Conservation (phyloP, 2,797 vertebrate genomes). For the Lates japonicus region DNA sequence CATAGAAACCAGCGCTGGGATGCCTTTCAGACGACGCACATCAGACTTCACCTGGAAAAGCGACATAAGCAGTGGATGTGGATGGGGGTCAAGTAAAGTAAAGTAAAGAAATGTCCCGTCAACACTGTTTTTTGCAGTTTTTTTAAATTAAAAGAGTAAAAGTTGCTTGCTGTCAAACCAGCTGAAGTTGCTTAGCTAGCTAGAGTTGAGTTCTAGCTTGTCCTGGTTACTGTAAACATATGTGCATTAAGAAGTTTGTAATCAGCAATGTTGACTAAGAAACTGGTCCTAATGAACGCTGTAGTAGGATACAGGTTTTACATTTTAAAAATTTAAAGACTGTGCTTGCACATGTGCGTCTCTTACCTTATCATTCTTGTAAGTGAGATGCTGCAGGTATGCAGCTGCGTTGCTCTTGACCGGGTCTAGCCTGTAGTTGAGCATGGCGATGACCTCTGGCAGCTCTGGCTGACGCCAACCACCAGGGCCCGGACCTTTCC, state of each 20-base stretch:
- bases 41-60: conserved; percentile 85
- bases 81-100: background rate
- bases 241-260: too few species aligned
- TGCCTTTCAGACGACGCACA: conserved; percentile 91
- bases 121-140: too few species aligned
- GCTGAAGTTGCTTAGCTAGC: too few species aligned
- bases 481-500: conserved; percentile 85
- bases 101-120: background rate
- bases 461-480: conserved; percentile 96
- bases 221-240: too few species aligned
- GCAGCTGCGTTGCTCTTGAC: conserved; percentile 97
- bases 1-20: conserved; percentile 93
- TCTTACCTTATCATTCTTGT: conserved; percentile 95
- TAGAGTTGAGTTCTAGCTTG: too few species aligned
- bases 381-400: conserved; percentile 96
- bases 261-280: too few species aligned
- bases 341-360: background rate
- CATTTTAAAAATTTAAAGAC: background rate
- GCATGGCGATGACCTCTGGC: conserved; percentile 96
- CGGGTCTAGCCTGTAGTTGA: conserved; percentile 94
- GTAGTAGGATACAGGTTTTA: background rate
- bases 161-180: too few species aligned
- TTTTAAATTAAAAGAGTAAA: too few species aligned
- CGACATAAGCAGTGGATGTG: background rate
- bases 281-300: background rate